Base-by-base conservation (phyloP, 2,888 invertebrate genomes). In the Sphecodes monilicornis region DNA sequence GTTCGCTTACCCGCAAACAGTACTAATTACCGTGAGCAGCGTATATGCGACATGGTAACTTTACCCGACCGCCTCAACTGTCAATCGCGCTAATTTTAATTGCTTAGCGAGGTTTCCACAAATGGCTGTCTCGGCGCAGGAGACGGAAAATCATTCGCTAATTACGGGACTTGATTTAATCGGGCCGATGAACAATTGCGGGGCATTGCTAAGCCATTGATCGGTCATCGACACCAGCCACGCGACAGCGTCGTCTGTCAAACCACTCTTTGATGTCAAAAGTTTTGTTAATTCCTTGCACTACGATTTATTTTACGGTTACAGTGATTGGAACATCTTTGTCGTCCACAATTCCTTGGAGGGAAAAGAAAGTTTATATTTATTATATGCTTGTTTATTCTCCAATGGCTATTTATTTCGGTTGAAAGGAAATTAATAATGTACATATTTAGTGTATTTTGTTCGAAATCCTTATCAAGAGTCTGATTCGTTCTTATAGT, bases 21-120 rank as follows among this genome's bases (percentile, higher is more conserved):
- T 60, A 46, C 57, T 79, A 79, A 79, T 79, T 79, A 75, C 43
- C 43, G 29, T 26, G 36, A 39, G 43, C 68, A 50, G 50, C 18
- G 46, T 64, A 22, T n/a, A 54, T 68, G 57, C 26, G 69, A 69
- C 75, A 79, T 16, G 57, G 10, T 41, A 10, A 32, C 57, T 64
- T 64, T 32, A 64, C 16, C 50, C 46, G 36, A 46, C 64, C 32
- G 64, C 64, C 32, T 64, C 43, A 46, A 32, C 46, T 43, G 39
- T 46, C 73, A 29, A 36, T 64, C 39, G 66, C 29, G 39, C 76
- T 29, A 32, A 73, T 78, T 78, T 78, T 70, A 70, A 57, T 57
- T 71, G 32, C 70, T n/a, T 0, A 5, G 22, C 32, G 10, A 32
- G 3, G 4, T 43, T 43, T 64, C 64, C 64, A 22, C 43, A 43